phyloP scores from a whole-genome alignment of 2,888 invertebrate genomes.

The Lasioglossum morio region DNA sequence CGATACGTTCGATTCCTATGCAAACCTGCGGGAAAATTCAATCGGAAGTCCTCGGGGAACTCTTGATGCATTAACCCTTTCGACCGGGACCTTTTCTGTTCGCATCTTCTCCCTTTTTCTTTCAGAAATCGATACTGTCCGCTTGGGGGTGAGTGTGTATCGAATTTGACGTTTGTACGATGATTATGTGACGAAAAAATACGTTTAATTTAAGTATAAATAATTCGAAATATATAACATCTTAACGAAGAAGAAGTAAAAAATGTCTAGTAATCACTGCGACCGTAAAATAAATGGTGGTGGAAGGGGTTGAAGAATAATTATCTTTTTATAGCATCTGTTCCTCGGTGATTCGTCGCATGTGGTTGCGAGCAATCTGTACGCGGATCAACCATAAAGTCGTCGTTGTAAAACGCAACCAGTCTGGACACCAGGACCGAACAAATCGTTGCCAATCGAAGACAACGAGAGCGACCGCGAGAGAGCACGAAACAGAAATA shows the following conservation, averaged over 20 bases:
- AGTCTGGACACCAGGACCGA: not conserved
- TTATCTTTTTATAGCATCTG: not conserved
- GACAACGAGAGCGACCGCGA: not conserved
- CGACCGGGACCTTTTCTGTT: not conserved
- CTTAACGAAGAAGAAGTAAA: too few species aligned
- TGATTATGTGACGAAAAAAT: not conserved
- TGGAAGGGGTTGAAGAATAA: not conserved
- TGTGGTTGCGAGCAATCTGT: not conserved
- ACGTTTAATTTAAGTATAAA: too few species aligned
- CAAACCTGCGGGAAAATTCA: not conserved
- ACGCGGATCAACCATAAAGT: not conserved
- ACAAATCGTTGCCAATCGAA: not conserved
- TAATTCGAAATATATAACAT: too few species aligned
- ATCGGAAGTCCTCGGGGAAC: not conserved
- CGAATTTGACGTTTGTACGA: not conserved
- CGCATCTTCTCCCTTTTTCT: not conserved
- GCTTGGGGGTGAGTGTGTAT: not conserved
- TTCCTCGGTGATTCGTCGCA: not conserved
- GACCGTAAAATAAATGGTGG: not conserved
- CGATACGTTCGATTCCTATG: conserved; percentile 3
- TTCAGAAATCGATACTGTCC: not conserved
- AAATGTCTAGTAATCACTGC: not conserved
- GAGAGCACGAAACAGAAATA: not conserved
- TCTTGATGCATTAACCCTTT: not conserved
- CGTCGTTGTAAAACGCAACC: not conserved